Conservation (phyloP, 37 sponge, comb jelly and placozoan species). For the Tethya wilhelma region DNA sequence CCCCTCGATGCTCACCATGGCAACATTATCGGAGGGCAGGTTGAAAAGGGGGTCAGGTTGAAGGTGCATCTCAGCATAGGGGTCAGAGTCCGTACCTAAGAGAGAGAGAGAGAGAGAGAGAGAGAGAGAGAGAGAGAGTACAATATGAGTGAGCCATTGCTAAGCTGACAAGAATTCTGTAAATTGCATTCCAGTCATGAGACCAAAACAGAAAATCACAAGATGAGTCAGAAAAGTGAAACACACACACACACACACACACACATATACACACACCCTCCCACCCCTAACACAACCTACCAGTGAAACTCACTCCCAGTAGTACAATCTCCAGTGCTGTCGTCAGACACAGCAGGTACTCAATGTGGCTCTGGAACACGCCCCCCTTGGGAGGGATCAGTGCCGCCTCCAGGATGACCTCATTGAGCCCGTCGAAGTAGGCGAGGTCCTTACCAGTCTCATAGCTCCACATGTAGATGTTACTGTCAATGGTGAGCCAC, state of each 20-base stretch:
- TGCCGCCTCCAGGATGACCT: conserved; percentile 90
- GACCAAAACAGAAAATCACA: conserved; percentile 5
- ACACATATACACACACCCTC: neutral
- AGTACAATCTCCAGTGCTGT: conserved; percentile 91
- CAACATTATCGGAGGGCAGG: conserved; percentile 87
- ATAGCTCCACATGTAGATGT: conserved; percentile 96
- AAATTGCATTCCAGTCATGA: conserved; percentile 30
- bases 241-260: conserved; percentile 12
- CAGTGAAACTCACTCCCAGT: conserved; percentile 92
- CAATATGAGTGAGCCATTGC: neutral
- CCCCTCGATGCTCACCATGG: conserved; percentile 58
- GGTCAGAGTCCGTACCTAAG: conserved; percentile 48
- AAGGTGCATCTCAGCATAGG: conserved; percentile 88
- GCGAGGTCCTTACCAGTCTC: conserved; percentile 93
- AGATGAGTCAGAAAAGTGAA: neutral
- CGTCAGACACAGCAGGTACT: conserved; percentile 84
- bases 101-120: conserved; percentile 39
- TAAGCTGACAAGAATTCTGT: neutral
- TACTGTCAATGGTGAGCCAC: conserved; percentile 95
- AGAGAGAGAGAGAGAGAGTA: conserved; percentile 33
- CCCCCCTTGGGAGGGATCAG: conserved; percentile 87
- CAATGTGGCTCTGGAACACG: conserved; percentile 92
- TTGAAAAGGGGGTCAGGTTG: conserved; percentile 94
- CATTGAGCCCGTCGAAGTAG: conserved; percentile 97
- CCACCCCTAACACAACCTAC: conserved; percentile 19